Conservation (phyloP, 2,888 invertebrate species). For the Phrixothrix hirtus region DNA sequence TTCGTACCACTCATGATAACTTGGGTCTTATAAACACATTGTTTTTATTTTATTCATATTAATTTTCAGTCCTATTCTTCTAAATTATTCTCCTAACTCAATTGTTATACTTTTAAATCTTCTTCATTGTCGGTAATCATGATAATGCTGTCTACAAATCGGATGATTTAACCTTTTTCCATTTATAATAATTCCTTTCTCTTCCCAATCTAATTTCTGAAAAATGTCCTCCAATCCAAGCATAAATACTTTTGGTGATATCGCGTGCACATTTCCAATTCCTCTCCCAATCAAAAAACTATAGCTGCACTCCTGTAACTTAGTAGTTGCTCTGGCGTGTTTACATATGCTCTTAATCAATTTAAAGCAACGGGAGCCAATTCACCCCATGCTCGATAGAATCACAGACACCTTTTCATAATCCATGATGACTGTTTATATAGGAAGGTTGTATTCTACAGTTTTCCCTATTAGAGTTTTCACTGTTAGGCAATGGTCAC, state of each 20-base stretch:
- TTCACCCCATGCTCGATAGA: slow-evolving; percentile 16
- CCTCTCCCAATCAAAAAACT: neutral
- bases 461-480: slow-evolving; percentile 2
- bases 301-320: neutral
- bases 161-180: neutral
- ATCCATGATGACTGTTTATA: slow-evolving; percentile 5
- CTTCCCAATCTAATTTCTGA: neutral
- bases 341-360: no score
- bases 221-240: neutral
- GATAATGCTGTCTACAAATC: neutral
- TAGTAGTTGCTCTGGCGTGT: no score
- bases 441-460: neutral
- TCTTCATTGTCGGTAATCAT: neutral
- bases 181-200: slow-evolving; percentile 1
- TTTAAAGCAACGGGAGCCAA: no score
- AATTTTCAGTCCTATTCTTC: neutral
- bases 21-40: neutral
- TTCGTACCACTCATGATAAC: neutral
- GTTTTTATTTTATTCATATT: slow-evolving; percentile 3
- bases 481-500: neutral
- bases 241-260: neutral
- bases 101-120: neutral
- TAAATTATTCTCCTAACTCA: neutral
- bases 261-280: neutral
- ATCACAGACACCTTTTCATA: slow-evolving; percentile 21